A percentile compares a stretch with the other conserved stretches of the same genome.
Evolutionary conservation across 1,140 invertebrate species (phyloP).

Genomic region (Drosophila guanche): DNA sequence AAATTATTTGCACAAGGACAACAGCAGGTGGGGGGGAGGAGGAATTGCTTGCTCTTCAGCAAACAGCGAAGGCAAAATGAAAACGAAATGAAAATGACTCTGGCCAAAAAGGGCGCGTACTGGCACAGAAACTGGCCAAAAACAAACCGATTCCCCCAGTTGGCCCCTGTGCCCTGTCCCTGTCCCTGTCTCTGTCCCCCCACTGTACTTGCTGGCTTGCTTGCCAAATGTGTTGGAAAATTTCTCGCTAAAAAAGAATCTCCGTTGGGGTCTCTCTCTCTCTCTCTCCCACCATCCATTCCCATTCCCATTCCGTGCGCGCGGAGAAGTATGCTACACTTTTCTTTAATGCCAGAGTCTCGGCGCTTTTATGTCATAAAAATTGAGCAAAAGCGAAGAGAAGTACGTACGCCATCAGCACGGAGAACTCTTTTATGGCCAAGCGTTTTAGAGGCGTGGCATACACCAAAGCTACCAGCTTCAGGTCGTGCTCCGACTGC

Average conservation of each 20-base stretch:
- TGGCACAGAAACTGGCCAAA: conserved; percentile 55
- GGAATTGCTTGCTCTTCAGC: neutral
- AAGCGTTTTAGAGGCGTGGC: conserved; percentile 42
- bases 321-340: conserved; percentile 73
- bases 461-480: neutral
- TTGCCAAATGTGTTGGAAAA: conserved; percentile 79
- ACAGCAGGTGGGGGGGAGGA: conserved; percentile 10
- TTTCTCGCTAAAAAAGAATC: conserved; percentile 63
- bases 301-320: conserved; percentile 16
- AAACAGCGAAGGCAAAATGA: conserved; percentile 19
- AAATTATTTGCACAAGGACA: conserved; percentile 80
- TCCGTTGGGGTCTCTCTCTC: conserved; percentile 19
- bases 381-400: conserved; percentile 47
- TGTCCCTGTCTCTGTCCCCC: neutral
- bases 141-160: conserved; percentile 59
- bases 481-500: conserved; percentile 2
- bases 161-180: conserved; percentile 3
- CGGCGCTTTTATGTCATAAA: conserved; percentile 76
- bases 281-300: neutral
- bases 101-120: conserved; percentile 29
- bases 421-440: conserved; percentile 35
- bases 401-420: conserved; percentile 3
- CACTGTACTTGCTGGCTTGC: conserved; percentile 20
- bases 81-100: conserved; percentile 38
- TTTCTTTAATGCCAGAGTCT: conserved; percentile 74